phyloP scores from a whole-genome alignment of 2,888 invertebrate species.

The Eupithecia insigniata region DNA sequence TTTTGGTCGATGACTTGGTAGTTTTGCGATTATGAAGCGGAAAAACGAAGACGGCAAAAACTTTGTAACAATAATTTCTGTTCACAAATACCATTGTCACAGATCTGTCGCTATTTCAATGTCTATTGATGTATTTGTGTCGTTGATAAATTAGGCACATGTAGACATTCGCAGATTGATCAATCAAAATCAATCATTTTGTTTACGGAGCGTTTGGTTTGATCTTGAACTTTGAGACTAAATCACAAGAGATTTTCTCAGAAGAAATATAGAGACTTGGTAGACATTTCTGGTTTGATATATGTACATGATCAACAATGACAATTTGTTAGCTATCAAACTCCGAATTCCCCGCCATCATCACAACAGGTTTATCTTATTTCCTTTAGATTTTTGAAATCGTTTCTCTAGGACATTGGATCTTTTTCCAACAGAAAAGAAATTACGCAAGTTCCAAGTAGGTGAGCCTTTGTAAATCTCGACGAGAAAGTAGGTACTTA shows the following conservation, averaged over 20 bases:
- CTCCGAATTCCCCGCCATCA: background rate
- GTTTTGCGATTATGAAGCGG: background rate
- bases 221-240: background rate
- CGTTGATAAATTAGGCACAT: conserved; percentile 27
- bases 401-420: conserved; percentile 1
- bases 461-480: conserved; percentile 53
- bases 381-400: background rate
- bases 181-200: conserved; percentile 37
- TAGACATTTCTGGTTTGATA: background rate
- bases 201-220: conserved; percentile 11
- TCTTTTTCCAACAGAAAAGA: conserved; percentile 19
- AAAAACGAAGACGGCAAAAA: background rate
- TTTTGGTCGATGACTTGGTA: background rate
- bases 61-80: background rate
- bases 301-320: background rate
- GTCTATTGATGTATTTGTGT: background rate
- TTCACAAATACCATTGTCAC: background rate
- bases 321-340: background rate
- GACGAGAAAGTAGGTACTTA: conserved; percentile 50
- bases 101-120: background rate
- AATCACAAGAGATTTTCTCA: background rate
- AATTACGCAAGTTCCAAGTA: conserved; percentile 44
- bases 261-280: background rate
- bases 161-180: conserved; percentile 28
- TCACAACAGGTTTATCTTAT: background rate